Base-by-base conservation (phyloP, 2,797 vertebrate genomes). In the Paedocypris micromegethes region DNA sequence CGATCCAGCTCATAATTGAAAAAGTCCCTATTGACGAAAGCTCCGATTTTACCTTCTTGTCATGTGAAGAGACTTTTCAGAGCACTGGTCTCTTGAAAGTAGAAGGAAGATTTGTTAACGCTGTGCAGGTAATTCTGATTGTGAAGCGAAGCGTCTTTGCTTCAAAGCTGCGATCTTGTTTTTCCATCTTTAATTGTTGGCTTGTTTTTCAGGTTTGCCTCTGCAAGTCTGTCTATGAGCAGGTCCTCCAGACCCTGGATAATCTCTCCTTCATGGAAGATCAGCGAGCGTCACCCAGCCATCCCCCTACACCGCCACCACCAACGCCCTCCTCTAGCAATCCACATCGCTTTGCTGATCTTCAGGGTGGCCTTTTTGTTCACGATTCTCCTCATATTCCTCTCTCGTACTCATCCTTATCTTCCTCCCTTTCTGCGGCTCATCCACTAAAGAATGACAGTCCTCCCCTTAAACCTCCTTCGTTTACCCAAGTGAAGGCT, bases 151-250 rank as follows among this genome's bases (percentile, higher is more conserved):
- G 38, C 9, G n/a, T 38, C 3, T 6, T 6, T 48, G 40, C 54
- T 44, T 63, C 40, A 5, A 50, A 8, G 61, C 46, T 59, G 23
- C 38, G n/a, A 55, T 64, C 5, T 44, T 54, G 3, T 58, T 63
- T 47, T 64, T 60, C 58, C 41, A 23, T 23, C 23, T 23, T 23
- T 23, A 39, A 9, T 8, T 48, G 58, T 6, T 58, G 0, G 46
- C 1, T 61, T n/a, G 54, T 49, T 3, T 62, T 57, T 44, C 50
- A 99, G 97, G 95, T 99, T 71, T 95, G 92, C 78, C 88, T 99
- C 63, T 96, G 94, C 76, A 99, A 98, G 77, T 88, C 94, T 0
- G 96, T 99, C 0, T 98, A 98, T 62, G 97, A 99, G 69, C 97
- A 98, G 81, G 93, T 99, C 58, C 88, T 98, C 23, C 94, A 99